Base-by-base conservation (phyloP, 2,888 invertebrate genomes). In the Aricia artaxerxes region DNA sequence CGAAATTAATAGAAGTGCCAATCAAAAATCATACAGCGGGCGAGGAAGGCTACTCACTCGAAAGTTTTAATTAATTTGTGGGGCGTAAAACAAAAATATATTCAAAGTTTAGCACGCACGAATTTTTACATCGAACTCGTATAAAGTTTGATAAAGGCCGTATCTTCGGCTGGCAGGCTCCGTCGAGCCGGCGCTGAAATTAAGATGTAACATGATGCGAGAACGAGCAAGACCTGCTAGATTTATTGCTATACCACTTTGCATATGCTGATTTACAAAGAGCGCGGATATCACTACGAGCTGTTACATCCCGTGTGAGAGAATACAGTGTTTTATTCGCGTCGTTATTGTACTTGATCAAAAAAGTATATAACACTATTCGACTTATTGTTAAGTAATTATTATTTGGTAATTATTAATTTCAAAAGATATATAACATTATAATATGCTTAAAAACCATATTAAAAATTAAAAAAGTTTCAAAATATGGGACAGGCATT, bases 171-270 rank as follows among this genome's bases (percentile, higher is more conserved):
- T 87, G 88, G 91, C 93, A 91, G 92, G 92, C 93, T 92, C 92
- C 92, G 91, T 87, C 91, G 92, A 92, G 92, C 92, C 91, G 92
- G 91, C 91, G 91, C 92, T 93, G 93, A 95, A 95, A 95, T 95
- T 95, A 95, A 95, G 95, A 95, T 95, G 95, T 95, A 95, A 95
- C 95, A 95, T 94, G 95, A 95, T 95, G 95, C 95, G 94, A 94
- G 94, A 95, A 95, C 95, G 95, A 94, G 94, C 94, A 93, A 94
- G 94, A 93, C 91, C 94, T 88, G 90, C 91, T 92, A 94, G 95
- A 95, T 95, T 95, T 95, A 95, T 95, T 94, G 92, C 94, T 92
- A 92, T 93, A 93, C 94, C 94, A 94, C 94, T 95, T 95, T 95
- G 94, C 94, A 94, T 94, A 94, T 94, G 95, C 95, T 95, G 95